Evolutionary conservation across 2,888 invertebrate species (phyloP).

Genomic region (Rhagophthalmus giganteus): DNA sequence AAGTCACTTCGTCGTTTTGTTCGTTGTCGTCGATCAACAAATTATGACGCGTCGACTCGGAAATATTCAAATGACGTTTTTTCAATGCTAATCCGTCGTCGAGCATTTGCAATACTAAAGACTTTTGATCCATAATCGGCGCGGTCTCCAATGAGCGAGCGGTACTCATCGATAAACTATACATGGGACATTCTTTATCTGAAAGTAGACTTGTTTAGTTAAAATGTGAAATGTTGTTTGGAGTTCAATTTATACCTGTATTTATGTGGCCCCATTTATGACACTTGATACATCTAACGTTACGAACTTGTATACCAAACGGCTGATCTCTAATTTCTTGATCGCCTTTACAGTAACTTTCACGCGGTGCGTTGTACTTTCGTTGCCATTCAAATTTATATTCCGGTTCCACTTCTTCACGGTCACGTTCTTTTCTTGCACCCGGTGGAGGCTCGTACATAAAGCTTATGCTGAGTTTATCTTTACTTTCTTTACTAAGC

Average conservation of each 20-base stretch:
- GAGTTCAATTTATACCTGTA: conserved; percentile 64
- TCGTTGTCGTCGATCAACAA: conserved; percentile 61
- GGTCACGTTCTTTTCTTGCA: conserved; percentile 86
- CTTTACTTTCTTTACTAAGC: conserved; percentile 97
- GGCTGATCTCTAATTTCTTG: conserved; percentile 96
- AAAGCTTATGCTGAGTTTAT: conserved; percentile 95
- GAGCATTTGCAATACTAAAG: conserved; percentile 85
- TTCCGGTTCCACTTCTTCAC: conserved; percentile 92
- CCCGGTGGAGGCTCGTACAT: conserved; percentile 99
- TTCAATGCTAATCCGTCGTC: conserved; percentile 91
- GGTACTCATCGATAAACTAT: conserved; percentile 79
- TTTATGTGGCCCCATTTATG: conserved; percentile 99
- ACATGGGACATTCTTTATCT: conserved; percentile 96
- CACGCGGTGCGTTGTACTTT: conserved; percentile 97
- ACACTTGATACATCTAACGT: conserved; percentile 98
- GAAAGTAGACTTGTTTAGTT: conserved; percentile 38
- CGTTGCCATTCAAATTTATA: conserved; percentile 99
- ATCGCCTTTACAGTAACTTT: conserved; percentile 97
- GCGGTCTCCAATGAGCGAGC: conserved; percentile 72
- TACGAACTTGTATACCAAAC: conserved; percentile 95
- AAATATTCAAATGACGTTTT: conserved; percentile 66
- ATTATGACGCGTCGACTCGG: conserved; percentile 61
- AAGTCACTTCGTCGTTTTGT: conserved; percentile 61
- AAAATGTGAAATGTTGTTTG: too few relatives aligned
- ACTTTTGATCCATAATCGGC: conserved; percentile 69